These are phyloP conservation scores for Hemiprocne comata DNA, from an alignment of 2,113 vertebrate genomes.

Conservation along the genomic window DNA sequence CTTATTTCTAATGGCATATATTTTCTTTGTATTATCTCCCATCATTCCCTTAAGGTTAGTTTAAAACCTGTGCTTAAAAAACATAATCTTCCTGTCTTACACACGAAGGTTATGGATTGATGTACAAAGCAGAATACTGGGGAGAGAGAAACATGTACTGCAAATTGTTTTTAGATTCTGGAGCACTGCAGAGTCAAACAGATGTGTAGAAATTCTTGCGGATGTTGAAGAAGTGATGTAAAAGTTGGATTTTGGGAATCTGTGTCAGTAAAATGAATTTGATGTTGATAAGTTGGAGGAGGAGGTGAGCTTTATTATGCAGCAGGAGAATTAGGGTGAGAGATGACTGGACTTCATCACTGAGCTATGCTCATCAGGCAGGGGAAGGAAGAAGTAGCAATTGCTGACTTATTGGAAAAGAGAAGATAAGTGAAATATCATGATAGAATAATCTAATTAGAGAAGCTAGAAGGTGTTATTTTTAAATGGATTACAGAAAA, in stretches of 20 bases:
- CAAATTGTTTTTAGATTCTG: not conserved
- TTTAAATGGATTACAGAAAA: not conserved
- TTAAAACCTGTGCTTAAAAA: not conserved
- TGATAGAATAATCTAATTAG: not conserved
- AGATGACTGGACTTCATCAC: not conserved
- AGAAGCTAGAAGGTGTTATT: not conserved
- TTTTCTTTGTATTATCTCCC: not conserved
- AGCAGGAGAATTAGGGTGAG: not conserved
- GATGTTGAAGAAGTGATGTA: not conserved
- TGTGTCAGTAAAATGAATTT: not conserved
- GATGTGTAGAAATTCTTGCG: not conserved
- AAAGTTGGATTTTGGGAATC: not conserved
- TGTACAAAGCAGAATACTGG: not conserved
- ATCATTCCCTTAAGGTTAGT: not conserved
- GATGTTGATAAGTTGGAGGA: not conserved
- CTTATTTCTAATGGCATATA: not conserved
- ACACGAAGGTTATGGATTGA: fast-evolving
- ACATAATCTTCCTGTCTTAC: not conserved
- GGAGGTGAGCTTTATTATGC: not conserved
- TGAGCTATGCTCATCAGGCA: not conserved
- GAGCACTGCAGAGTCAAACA: not conserved
- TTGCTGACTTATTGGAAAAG: not conserved
- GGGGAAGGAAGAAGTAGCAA: not conserved
- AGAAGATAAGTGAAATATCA: not conserved
- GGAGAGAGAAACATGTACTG: not conserved